Evolutionary conservation across 2,113 vertebrate species (phyloP), one percentile per base, ranked within the genome.

Genomic region (Leptobrachium ailaonicum): DNA sequence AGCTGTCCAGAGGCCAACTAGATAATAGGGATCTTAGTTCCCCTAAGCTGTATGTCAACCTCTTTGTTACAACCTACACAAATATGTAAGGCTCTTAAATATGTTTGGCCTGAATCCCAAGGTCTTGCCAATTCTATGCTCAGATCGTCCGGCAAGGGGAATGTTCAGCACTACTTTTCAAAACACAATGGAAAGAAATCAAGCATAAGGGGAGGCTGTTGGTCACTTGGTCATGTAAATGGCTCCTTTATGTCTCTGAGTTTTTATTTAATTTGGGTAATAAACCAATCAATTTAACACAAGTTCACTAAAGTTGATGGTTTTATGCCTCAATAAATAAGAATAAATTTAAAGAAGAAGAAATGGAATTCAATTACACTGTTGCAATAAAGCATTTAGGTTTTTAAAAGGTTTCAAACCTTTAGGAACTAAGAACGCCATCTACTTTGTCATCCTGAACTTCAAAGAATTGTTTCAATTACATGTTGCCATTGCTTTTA

Each of bases 41-140:
- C 77, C 62, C 76, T 71, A 76, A 75, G 78, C 71, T 82, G 66
- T 80, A 77, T 82, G 86, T 76, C 76, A 76, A 82, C 68, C 82
- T 84, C 83, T 79, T 5, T 63, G 78, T 75, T 84, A 79, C 82
- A 82, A 42, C 85, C 86, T 86, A 85, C 88, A 88, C 86, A 88
- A 83, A 86, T 86, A 89, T 88, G 83, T 75, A 40, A 56, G 56
- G 70, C 82, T 87, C 86, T 87, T 83, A 56, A 66, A 79, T 42
- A 76, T 53, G 78, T 67, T 9, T 47, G 63, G 82, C 41, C 44
- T 50, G 60, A 58, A 47, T 14, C 53, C 87, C 64, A 79, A 87
- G 86, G 87, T 73, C 86, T 50, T 77, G 54, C 66, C 63, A 58
- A 76, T 54, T 7, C 66, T 76, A 41, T 73, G 56, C 72, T 75